A percentile compares a stretch with the other conserved stretches of the same genome.
phyloP scores from a whole-genome alignment of 2,113 vertebrate species.

The Dicerorhinus sumatrensis region DNA sequence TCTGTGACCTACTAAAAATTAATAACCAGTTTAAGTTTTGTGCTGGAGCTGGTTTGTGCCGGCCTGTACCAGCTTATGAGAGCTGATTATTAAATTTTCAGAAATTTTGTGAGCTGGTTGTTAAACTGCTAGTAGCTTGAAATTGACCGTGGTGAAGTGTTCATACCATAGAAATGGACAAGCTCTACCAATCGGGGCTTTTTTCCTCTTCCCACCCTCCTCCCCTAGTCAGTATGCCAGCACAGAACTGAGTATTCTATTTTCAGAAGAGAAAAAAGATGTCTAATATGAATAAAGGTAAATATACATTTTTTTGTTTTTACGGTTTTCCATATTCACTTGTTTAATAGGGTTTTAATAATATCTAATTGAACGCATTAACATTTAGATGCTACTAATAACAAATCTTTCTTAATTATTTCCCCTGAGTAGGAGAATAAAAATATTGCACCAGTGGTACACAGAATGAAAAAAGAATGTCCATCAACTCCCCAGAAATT shows the following conservation, averaged over 20 bases:
- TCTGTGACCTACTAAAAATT: not conserved
- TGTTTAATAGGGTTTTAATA: not conserved
- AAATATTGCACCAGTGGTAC: not conserved
- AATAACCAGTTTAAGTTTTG: not conserved
- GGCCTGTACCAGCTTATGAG: not conserved
- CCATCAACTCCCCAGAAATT: not conserved
- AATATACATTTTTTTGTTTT: not conserved
- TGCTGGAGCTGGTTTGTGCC: not conserved
- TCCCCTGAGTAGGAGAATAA: not conserved
- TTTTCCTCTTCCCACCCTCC: fast-evolving
- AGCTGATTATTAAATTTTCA: not conserved
- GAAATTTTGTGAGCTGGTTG: not conserved
- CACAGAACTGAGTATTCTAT: not conserved
- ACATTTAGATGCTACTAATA: not conserved
- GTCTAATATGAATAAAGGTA: not conserved
- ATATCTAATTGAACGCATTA: not conserved
- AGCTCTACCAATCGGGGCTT: not conserved
- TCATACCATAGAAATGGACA: not conserved
- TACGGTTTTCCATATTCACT: not conserved
- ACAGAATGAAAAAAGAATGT: not conserved
- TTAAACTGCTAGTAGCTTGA: not conserved
- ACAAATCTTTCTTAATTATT: not conserved
- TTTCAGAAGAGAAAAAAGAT: not conserved
- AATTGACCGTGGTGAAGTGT: not conserved
- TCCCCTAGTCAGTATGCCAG: not conserved